Evolutionary conservation across 2,888 invertebrate genomes (phyloP), one percentile per base, ranked within the genome.

Genomic region (Lacanobia oleracea): DNA sequence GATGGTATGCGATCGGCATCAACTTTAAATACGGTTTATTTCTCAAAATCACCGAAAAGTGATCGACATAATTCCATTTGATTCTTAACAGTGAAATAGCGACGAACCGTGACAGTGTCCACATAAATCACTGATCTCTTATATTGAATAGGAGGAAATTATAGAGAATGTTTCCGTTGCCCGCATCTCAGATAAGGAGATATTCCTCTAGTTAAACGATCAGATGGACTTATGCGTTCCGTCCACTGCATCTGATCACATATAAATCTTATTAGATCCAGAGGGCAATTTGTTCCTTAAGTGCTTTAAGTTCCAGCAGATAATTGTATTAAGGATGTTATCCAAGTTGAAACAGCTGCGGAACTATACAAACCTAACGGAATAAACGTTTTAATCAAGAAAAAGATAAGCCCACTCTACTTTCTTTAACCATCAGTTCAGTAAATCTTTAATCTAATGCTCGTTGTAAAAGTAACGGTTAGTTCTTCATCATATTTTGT

Each of bases 111-210:
- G 89, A 91, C 89, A 87, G 81, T 90, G 90, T 89, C 91, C 88
- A 82, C 87, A 93, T 94, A 94, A 94, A 95, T 94, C 92, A 92
- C 88, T 85, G 80, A 79, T 84, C 88, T 88, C 85, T 86, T 86
- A 88, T 89, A 90, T 90, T 90, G 88, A 92, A 90, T 89, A 89
- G 86, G 89, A 92, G 91, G 90, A 92, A 93, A 93, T 93, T 91
- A 92, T 92, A 91, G 88, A 86, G 88, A 90, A 90, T 92, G 89
- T 92, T 92, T 93, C 93, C 93, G 92, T 91, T 87, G 90, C 95
- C 95, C 93, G 94, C 94, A 95, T 95, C 91, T 90, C 77, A 84
- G 90, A 92, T 91, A 87, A 86, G 84, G 82, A 88, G 88, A 91
- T 88, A 87, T 88, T 88, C 71, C 79, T 76, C 74, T 82, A 88